Evolutionary conservation across 2,888 invertebrate genomes (phyloP).

Genomic region (Pyrgus malvae): DNA sequence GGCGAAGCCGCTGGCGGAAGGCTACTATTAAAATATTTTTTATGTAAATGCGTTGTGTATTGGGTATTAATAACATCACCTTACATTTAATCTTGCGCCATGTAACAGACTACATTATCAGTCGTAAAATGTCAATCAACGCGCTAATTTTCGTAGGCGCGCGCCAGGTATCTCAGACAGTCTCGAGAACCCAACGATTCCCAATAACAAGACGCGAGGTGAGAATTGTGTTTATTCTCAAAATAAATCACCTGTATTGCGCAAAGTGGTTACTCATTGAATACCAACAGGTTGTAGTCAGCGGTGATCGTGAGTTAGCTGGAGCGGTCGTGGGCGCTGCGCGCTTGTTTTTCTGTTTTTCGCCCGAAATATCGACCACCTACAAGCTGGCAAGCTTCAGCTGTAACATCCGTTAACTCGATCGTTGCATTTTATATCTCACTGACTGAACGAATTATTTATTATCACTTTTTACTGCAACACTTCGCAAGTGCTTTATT

Average conservation of each 20-base stretch:
- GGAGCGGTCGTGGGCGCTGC: constrained; percentile 48
- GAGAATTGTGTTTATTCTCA: constrained; percentile 33
- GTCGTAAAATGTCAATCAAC: constrained; percentile 2
- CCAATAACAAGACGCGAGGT: constrained; percentile 17
- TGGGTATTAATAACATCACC: no score
- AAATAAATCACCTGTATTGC: constrained; percentile 66
- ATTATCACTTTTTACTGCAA: constrained; percentile 16
- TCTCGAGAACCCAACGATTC: background rate
- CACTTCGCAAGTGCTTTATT: background rate
- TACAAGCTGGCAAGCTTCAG: constrained; percentile 52
- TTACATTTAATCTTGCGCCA: no score
- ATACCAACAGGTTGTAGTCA: constrained; percentile 58
- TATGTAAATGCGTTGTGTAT: no score
- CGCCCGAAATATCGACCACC: constrained; percentile 65
- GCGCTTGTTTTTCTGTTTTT: constrained; percentile 52
- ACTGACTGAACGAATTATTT: constrained; percentile 16
- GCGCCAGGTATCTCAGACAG: background rate
- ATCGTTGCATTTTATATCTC: constrained; percentile 38
- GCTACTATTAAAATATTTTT: no score
- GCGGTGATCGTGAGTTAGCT: constrained; percentile 35
- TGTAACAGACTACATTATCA: background rate
- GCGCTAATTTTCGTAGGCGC: constrained; percentile 9
- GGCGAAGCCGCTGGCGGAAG: no score
- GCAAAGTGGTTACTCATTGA: constrained; percentile 65
- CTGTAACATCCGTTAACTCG: constrained; percentile 33